Evolutionary conservation across 2,113 vertebrate species (phyloP), one percentile per base, ranked within the genome.

Genomic region (Elachura formosa): DNA sequence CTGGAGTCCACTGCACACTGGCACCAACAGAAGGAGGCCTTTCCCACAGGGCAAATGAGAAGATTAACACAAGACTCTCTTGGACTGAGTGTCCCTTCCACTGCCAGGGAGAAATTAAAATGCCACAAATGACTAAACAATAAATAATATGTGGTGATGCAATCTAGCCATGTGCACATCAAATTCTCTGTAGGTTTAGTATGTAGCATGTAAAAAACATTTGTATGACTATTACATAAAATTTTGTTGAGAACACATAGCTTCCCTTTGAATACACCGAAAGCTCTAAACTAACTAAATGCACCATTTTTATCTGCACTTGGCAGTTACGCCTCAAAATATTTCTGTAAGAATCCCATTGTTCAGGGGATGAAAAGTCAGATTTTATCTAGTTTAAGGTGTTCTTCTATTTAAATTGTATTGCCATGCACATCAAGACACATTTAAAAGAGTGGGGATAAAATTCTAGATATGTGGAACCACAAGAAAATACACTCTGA

Each of bases 161-260:
- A n/a, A 72, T 52, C 46, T 52, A 46, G 62, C 36, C 45, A 21
- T 0, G 2, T 1, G 4, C 28, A 28, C 2, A 11, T 17, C 52
- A 46, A 25, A 14, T n/a, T 79, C 64, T 31, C 34, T 36, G 31
- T 36, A 84, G 19, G 40, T n/a, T 69, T 49, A 58, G 25, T 33
- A 15, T 0, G 2, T 14, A 33, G 28, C 25, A 46, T 8, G 40
- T 22, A n/a, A 71, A 87, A 21, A 93, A 31, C 12, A 17, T 46
- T 43, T 23, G 3, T 31, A 58, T 23, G 20, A 26, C 33, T 62
- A 31, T 34, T 46, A 63, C 5, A 16, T 13, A 54, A 58, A 13
- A 73, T 22, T 58, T 29, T n/a, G 12, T n/a, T 69, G 64, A 80
- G 52, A 51, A 58, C 1, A 5, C 23, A 8, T 5, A 14, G 14